Evolutionary conservation across 1,140 invertebrate species (phyloP), one percentile per base, ranked within the genome.

Genomic region (Drosophila subobscura): DNA sequence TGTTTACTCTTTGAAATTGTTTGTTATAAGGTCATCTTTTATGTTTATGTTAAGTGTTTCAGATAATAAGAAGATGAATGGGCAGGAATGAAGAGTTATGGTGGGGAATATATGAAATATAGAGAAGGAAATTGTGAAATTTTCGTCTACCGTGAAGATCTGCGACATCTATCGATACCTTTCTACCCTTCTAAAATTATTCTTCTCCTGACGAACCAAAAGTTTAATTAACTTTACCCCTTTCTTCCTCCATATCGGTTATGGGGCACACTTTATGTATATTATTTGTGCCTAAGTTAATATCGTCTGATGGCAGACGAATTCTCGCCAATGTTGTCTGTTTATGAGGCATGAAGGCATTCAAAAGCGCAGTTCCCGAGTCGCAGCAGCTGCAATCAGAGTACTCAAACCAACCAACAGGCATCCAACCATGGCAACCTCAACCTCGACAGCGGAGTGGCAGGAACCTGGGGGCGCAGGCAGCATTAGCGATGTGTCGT

Each of bases 281-380:
- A 79, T 75, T 68, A 78, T 59, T 20, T n/a, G 10, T 16, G 7
- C 16, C 60, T 58, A 61, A 72, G 71, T 71, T 79, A 79, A 71
- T 64, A 74, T 52, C 74, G 65, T 84, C 77, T 79, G 79, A 79
- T 66, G 63, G 54, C 25, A 37, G 33, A 29, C 49, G 20, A 66
- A 72, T 77, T 66, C 51, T 68, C 23, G 27, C 41, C 40, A 73
- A 73, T 73, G 61, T 42, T 80, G 72, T 53, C 64, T 40, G 72
- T 86, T 85, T 85, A 85, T 86, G 80, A 76, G 77, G 63, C 80
- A 86, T 85, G 80, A 85, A 86, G 72, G 77, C 80, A 86, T 73
- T 85, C 71, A 66, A 79, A 83, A 77, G 77, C 81, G 81, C 72
- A 79, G 72, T 58, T 42, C 61, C 65, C 65, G 29, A 10, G 8